Conservation (phyloP, 2,113 vertebrate genomes). For the Malurus alboscapulatus region DNA sequence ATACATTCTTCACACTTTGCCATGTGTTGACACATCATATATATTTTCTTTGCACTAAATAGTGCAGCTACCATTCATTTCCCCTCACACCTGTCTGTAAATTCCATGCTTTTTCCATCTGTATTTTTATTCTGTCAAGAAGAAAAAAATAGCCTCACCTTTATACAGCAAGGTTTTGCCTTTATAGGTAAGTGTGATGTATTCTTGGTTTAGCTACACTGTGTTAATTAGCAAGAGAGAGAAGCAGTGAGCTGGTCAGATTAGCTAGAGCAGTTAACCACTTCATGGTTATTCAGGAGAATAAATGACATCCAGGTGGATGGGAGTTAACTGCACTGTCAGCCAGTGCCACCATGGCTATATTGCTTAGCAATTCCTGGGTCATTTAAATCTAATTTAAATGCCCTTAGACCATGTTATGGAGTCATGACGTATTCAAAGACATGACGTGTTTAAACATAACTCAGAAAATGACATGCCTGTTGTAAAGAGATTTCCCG, state of each 20-base stretch:
- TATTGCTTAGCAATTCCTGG: neutral
- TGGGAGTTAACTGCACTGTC: neutral
- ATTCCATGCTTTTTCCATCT: slow-evolving; percentile 10
- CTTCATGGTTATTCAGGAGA: neutral
- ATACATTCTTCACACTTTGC: slow-evolving; percentile 52
- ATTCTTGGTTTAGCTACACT: neutral
- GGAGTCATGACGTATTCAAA: neutral
- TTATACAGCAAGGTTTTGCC: neutral
- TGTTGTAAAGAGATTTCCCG: neutral
- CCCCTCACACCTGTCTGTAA: slow-evolving; percentile 55
- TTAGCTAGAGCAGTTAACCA: neutral
- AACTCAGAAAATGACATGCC: neutral
- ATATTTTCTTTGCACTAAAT: slow-evolving; percentile 31
- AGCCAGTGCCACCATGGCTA: neutral
- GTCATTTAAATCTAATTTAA: neutral
- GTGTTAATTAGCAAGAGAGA: neutral
- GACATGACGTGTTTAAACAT: neutral
- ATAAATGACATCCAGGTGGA: neutral
- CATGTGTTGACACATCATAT: slow-evolving; percentile 51
- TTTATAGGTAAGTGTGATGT: neutral
- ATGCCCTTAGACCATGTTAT: neutral
- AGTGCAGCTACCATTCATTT: slow-evolving; percentile 51
- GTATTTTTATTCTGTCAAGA: slow-evolving; percentile 9
- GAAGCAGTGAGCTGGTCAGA: neutral
- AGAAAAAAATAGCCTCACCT: neutral